Percentiles rank a stretch among this genome's conserved stretches.
These are phyloP conservation scores for Pogoniulus pusillus DNA, from an alignment of 2,797 vertebrate species.

Conservation along the genomic window DNA sequence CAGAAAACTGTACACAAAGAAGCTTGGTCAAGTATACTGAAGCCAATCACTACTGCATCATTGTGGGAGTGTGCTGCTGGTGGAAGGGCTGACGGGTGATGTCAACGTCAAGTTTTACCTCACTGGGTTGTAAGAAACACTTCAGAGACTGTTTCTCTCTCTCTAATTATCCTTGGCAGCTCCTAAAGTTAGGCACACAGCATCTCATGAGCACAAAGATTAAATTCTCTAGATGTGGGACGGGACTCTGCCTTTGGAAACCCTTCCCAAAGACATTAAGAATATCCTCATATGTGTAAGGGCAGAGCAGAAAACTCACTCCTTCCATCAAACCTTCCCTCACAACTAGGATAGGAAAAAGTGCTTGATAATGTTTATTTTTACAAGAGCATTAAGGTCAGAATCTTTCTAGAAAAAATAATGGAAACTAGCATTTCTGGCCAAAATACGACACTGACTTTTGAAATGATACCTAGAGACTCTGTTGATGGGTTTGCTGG, in stretches of 20 bases:
- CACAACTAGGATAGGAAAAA: not conserved
- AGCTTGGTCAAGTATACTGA: not conserved
- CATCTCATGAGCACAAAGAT: not conserved
- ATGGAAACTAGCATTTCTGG: not conserved
- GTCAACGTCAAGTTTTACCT: not conserved
- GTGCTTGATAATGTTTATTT: not conserved
- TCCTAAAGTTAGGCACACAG: not conserved
- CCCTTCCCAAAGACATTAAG: not conserved
- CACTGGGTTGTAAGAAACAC: not conserved
- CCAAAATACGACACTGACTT: not conserved
- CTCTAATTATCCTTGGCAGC: not conserved
- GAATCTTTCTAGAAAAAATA: not conserved
- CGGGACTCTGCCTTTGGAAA: not conserved
- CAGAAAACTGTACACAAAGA: not conserved
- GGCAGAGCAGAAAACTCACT: not conserved
- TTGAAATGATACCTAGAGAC: not conserved
- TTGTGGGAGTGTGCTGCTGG: accelerated
- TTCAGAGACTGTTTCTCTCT: not conserved
- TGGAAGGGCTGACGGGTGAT: not conserved
- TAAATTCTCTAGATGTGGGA: not conserved
- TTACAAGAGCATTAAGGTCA: not conserved
- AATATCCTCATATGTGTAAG: not conserved
- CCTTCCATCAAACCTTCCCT: not conserved
- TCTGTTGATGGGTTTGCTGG: not conserved
- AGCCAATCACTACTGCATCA: accelerated